Percentiles rank a stretch among this genome's conserved stretches.
phyloP scores from a whole-genome alignment of 2,888 invertebrate species.

The Herminia tarsipennalis region DNA sequence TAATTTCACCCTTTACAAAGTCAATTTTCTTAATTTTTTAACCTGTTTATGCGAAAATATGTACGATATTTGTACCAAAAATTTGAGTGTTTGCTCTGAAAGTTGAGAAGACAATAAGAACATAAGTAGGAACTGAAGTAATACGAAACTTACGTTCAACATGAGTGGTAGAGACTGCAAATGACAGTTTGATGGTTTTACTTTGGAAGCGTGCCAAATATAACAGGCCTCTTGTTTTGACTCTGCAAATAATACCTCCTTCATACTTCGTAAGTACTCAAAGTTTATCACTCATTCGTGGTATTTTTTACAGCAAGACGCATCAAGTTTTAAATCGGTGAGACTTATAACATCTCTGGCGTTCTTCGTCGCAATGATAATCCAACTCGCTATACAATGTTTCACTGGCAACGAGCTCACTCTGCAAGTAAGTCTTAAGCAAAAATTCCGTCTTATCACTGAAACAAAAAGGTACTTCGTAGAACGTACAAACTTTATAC shows the following conservation, averaged over 20 bases:
- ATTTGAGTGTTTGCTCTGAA: too few relatives aligned
- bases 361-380: slow-evolving; percentile 77
- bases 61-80: too few relatives aligned
- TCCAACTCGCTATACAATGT: slow-evolving; percentile 76
- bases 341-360: slow-evolving; percentile 73
- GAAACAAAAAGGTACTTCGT: not conserved
- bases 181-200: slow-evolving; percentile 43
- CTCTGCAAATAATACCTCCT: slow-evolving; percentile 30
- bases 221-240: slow-evolving; percentile 32
- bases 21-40: slow-evolving; percentile 4
- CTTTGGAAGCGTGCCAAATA: slow-evolving; percentile 42
- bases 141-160: slow-evolving; percentile 35
- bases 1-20: slow-evolving; percentile 4
- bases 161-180: slow-evolving; percentile 29
- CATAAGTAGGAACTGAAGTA: slow-evolving; percentile 22
- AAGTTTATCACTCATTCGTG: slow-evolving; percentile 24
- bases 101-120: too few relatives aligned
- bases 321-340: slow-evolving; percentile 72
- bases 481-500: not conserved
- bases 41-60: too few relatives aligned
- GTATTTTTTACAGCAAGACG: slow-evolving; percentile 67
- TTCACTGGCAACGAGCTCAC: slow-evolving; percentile 77
- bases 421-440: slow-evolving; percentile 69
- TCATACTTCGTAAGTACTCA: slow-evolving; percentile 19
- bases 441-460: not conserved